Evolutionary conservation across 2,888 invertebrate genomes (phyloP).

Genomic region (Heliconius cydno): DNA sequence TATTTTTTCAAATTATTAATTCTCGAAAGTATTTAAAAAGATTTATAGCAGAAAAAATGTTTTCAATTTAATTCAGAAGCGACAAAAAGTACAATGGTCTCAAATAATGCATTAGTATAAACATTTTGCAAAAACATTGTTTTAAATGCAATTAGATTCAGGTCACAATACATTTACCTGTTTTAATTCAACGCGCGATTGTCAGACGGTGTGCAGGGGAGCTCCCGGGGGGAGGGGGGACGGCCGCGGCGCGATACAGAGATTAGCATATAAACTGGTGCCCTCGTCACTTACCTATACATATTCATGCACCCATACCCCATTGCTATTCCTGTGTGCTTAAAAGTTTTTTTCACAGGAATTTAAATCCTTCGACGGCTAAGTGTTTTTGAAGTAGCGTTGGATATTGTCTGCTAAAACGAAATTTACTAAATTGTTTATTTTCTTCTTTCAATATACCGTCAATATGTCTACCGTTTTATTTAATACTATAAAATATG

Average conservation of each 20-base stretch:
- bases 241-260: conserved; percentile 19
- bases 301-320: conserved; percentile 28
- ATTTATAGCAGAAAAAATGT: neutral
- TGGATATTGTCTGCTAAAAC: neutral
- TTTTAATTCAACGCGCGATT: conserved; percentile 2
- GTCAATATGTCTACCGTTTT: neutral
- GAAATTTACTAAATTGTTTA: neutral
- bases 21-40: neutral
- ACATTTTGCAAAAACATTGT: neutral
- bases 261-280: conserved; percentile 35
- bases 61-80: neutral
- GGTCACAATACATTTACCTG: neutral
- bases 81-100: neutral
- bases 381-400: conserved; percentile 14
- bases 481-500: neutral
- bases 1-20: too few species aligned
- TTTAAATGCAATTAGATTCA: conserved; percentile 5
- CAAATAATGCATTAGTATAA: neutral
- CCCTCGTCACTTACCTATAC: conserved; percentile 25
- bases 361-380: neutral
- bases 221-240: neutral
- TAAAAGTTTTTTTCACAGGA: conserved; percentile 10
- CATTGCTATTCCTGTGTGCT: conserved; percentile 20
- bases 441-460: neutral
- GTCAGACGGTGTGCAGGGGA: neutral